Percentiles rank a stretch among this genome's conserved stretches.
Conservation (phyloP, 2,113 vertebrate genomes). For the Melanostigma gelatinosum region DNA sequence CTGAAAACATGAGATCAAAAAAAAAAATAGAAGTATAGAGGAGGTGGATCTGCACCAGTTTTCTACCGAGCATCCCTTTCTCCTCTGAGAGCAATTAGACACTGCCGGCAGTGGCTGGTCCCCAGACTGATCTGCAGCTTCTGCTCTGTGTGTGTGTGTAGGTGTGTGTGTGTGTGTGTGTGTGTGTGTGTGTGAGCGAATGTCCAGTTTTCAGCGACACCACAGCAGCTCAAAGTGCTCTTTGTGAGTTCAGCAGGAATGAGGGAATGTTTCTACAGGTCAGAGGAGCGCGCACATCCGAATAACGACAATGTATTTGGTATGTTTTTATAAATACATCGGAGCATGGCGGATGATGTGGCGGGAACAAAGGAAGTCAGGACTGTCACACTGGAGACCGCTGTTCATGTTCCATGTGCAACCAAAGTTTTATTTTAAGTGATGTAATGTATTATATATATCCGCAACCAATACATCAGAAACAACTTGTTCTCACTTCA, state of each 20-base stretch:
- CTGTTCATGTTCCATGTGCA: too few species aligned
- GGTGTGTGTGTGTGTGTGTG: conserved; percentile 39
- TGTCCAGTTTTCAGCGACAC: conserved; percentile 50
- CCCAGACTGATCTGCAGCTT: conserved; percentile 75
- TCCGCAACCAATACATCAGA: too few species aligned
- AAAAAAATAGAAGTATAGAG: conserved; percentile 21
- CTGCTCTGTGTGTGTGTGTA: conserved; percentile 39
- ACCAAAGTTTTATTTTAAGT: too few species aligned
- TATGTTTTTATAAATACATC: background rate
- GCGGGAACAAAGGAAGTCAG: too few species aligned
- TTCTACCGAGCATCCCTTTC: conserved; percentile 67
- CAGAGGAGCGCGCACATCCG: conserved; percentile 20
- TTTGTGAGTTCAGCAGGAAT: conserved; percentile 56
- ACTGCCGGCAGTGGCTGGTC: conserved; percentile 73
- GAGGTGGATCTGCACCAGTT: conserved; percentile 58
- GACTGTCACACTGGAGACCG: too few species aligned
- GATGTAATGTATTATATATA: too few species aligned
- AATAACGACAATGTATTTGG: too few species aligned
- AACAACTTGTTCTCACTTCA: too few species aligned
- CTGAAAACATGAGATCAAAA: conserved; percentile 38
- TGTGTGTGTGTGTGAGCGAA: conserved; percentile 11
- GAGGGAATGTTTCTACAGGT: conserved; percentile 59
- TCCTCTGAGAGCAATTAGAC: conserved; percentile 88
- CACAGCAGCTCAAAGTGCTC: conserved; percentile 58
- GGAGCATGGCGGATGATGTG: background rate